phyloP scores from a whole-genome alignment of 2,888 invertebrate species.

The Perizoma affinitatum region DNA sequence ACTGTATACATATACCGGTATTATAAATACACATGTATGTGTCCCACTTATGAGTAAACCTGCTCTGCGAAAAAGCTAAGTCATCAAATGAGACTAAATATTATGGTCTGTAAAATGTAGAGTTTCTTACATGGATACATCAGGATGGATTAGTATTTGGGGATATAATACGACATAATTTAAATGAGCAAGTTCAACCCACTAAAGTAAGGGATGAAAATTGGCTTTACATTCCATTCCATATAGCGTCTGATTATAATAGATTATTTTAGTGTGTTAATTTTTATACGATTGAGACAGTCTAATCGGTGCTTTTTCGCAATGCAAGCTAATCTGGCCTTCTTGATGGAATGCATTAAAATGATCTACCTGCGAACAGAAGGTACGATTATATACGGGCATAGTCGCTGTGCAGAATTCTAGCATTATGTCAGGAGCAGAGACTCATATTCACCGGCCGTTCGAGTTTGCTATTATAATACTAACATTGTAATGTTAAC shows the following conservation, averaged over 20 bases:
- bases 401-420: conserved; percentile 3
- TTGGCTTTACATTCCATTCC: no score
- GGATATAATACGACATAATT: no score
- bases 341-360: background rate
- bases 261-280: no score
- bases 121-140: no score
- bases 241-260: no score
- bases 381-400: background rate
- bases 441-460: conserved; percentile 16
- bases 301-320: background rate
- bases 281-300: background rate
- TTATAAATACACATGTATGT: background rate
- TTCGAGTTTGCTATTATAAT: conserved; percentile 27
- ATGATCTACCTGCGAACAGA: background rate
- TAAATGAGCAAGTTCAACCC: no score
- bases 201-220: no score
- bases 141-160: no score
- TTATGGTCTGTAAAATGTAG: no score
- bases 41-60: conserved; percentile 3
- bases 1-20: background rate
- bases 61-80: background rate
- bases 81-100: background rate
- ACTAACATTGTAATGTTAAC: conserved; percentile 17
- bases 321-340: background rate
- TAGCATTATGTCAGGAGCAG: conserved; percentile 7